A percentile compares a stretch with the other conserved stretches of the same genome.
These are phyloP conservation scores for Dicaeum eximium DNA, from an alignment of 2,113 vertebrate species.

Conservation along the genomic window DNA sequence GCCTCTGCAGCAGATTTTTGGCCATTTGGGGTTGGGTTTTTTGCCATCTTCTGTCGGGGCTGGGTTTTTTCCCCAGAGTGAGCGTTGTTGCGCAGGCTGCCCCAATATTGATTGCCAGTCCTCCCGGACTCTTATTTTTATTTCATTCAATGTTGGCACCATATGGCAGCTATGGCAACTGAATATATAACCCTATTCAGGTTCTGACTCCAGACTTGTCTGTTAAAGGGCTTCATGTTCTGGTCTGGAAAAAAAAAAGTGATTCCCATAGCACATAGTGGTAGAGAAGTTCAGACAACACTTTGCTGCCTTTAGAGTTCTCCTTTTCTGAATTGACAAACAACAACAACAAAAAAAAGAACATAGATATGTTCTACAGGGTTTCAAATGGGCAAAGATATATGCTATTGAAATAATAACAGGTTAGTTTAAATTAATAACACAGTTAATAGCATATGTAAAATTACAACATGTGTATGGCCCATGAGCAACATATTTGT, in stretches of 20 bases:
- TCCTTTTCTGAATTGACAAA: not conserved
- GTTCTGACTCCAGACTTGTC: slow-evolving; percentile 9
- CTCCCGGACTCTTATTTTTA: slow-evolving; percentile 50
- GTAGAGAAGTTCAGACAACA: not conserved
- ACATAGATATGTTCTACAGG: not conserved
- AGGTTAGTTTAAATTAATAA: not conserved
- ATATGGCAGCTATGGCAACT: slow-evolving; percentile 69
- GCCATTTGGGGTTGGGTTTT: not conserved
- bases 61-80: not conserved
- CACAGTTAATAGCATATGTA: not conserved
- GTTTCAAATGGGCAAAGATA: not conserved
- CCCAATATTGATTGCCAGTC: slow-evolving; percentile 36
- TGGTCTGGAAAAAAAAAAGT: not conserved
- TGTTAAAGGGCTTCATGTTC: slow-evolving; percentile 13
- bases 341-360: not conserved
- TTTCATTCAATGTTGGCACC: slow-evolving; percentile 59
- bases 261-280: not conserved
- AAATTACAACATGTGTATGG: not conserved
- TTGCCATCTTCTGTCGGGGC: not conserved
- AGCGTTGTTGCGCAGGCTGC: not conserved
- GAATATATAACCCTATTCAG: slow-evolving; percentile 65
- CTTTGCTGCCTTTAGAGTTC: not conserved
- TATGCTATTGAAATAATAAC: not conserved
- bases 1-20: not conserved
- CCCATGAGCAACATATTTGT: not conserved